A percentile compares a stretch with the other conserved stretches of the same genome.
These are phyloP conservation scores for Drosophila anceps DNA, from an alignment of 2,888 invertebrate species.

Conservation along the genomic window DNA sequence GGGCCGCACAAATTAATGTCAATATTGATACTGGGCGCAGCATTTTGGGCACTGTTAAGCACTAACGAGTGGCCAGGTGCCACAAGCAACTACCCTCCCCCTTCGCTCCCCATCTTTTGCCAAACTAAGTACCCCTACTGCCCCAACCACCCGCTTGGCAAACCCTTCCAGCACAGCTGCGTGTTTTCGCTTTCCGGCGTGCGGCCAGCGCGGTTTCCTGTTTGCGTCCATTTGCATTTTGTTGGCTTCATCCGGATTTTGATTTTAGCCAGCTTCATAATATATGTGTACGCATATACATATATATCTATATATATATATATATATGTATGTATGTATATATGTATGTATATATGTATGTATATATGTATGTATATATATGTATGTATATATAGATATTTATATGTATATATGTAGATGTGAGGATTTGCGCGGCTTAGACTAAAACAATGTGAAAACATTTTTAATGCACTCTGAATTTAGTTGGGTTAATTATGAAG, in stretches of 20 bases:
- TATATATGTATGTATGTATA: too few species aligned
- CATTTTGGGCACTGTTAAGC: slow-evolving; percentile 66
- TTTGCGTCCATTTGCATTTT: slow-evolving; percentile 50
- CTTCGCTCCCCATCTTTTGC: background rate
- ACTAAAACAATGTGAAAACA: slow-evolving; percentile 14
- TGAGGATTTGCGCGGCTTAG: slow-evolving; percentile 41
- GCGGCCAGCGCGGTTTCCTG: slow-evolving; percentile 66
- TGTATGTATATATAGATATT: background rate
- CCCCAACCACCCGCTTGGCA: background rate
- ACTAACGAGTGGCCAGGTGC: slow-evolving; percentile 68
- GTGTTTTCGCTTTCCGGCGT: slow-evolving; percentile 67
- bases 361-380: background rate
- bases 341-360: slow-evolving; percentile 1
- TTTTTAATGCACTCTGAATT: slow-evolving; percentile 23
- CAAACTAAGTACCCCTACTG: too few species aligned
- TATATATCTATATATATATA: background rate
- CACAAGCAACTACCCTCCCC: slow-evolving; percentile 25
- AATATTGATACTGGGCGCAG: slow-evolving; percentile 75
- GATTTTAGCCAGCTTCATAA: slow-evolving; percentile 22
- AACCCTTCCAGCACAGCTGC: background rate
- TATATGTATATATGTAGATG: background rate
- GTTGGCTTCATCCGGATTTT: slow-evolving; percentile 21
- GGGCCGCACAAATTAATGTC: slow-evolving; percentile 73
- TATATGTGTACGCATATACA: slow-evolving; percentile 2
- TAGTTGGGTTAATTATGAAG: slow-evolving; percentile 12